These are phyloP conservation scores for Hermetia illucens DNA, from an alignment of 1,140 invertebrate genomes.

Conservation along the genomic window DNA sequence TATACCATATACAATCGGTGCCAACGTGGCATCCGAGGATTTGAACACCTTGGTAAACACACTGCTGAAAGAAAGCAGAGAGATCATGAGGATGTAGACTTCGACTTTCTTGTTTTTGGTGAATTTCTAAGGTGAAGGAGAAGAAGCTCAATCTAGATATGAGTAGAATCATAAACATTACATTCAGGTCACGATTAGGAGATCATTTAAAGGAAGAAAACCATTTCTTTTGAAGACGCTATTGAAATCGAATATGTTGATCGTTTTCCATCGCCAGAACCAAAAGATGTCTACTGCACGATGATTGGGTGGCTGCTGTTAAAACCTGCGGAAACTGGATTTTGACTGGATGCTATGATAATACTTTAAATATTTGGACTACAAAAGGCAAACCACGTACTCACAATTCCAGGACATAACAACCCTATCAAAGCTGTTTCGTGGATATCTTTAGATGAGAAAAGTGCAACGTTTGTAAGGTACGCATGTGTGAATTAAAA, in stretches of 20 bases:
- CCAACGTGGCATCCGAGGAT: conserved; percentile 47
- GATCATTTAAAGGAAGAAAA: conserved; percentile 55
- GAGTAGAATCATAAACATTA: no score
- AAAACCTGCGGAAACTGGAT: conserved; percentile 66
- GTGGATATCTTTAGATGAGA: conserved; percentile 59
- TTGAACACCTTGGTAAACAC: conserved; percentile 72
- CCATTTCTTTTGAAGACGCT: conserved; percentile 57
- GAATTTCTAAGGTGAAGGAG: conserved; percentile 58
- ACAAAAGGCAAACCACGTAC: conserved; percentile 65
- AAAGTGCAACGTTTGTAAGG: conserved; percentile 58
- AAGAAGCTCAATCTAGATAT: no score
- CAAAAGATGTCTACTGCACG: conserved; percentile 82
- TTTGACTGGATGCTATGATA: conserved; percentile 89
- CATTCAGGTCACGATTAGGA: conserved; percentile 34
- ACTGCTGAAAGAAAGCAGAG: conserved; percentile 48
- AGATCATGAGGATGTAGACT: conserved; percentile 45
- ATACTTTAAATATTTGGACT: conserved; percentile 81
- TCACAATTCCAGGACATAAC: conserved; percentile 74
- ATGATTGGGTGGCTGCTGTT: conserved; percentile 90
- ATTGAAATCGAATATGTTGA: conserved; percentile 84
- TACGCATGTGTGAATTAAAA: conserved; percentile 16
- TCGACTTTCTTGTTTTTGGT: conserved; percentile 77
- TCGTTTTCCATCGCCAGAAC: conserved; percentile 72
- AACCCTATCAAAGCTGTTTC: conserved; percentile 73
- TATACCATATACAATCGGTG: conserved; percentile 64